Evolutionary conservation across 2,113 vertebrate genomes (phyloP).

Genomic region (Rhizomys pruinosus): DNA sequence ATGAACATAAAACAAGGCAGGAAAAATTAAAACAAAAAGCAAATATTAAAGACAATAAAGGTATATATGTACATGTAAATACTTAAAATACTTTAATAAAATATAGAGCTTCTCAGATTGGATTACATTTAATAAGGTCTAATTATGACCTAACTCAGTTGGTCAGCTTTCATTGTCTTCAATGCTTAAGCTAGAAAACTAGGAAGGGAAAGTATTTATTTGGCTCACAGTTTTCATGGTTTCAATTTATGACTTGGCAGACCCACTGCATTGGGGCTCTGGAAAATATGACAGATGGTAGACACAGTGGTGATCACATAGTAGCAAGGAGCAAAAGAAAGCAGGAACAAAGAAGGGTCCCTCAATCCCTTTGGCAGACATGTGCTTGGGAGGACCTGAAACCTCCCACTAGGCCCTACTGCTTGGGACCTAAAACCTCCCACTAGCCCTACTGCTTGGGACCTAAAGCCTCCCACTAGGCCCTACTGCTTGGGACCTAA

Average conservation of each 20-base stretch:
- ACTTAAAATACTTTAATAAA: constrained; percentile 48
- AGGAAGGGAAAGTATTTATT: not conserved
- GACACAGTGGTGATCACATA: not conserved
- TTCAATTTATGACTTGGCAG: not conserved
- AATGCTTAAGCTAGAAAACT: not conserved
- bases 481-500: not conserved
- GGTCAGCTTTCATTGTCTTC: not conserved
- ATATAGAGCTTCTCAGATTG: not conserved
- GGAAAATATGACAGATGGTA: not conserved
- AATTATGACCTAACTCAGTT: not conserved
- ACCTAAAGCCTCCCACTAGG: not conserved
- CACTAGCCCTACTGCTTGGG: not conserved
- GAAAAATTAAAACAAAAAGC: constrained; percentile 14
- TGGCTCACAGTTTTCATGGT: not conserved
- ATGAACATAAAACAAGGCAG: not conserved
- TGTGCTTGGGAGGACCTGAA: not conserved
- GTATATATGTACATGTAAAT: constrained; percentile 17
- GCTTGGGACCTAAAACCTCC: not conserved
- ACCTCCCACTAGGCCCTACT: not conserved
- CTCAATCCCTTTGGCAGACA: not conserved
- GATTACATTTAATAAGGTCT: not conserved
- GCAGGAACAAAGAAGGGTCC: not conserved
- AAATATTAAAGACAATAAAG: not conserved
- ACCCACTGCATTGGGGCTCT: not conserved
- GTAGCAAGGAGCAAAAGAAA: not conserved